Evolutionary conservation across 2,888 invertebrate genomes (phyloP), one percentile per base, ranked within the genome.

Genomic region (Amiota mariae): DNA sequence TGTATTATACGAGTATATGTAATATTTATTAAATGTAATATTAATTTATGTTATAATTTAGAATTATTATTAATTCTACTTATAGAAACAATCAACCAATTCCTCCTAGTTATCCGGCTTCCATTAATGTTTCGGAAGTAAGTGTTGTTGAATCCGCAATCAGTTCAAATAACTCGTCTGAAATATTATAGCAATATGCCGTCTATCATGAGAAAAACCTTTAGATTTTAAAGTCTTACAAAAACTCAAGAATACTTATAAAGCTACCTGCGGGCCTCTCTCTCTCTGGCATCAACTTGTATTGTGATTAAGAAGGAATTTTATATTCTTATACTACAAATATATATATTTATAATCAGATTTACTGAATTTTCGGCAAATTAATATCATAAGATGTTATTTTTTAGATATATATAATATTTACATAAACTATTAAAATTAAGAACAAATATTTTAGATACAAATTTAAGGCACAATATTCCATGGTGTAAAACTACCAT

Each of bases 401-500:
- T 6, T 36, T 36, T 36, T 36, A 36, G 36, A 36, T 36, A 36
- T 24, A 24, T 3, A 24, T 36, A 36, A 36, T 67, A 67, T 67
- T 67, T 49, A 67, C 49, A 51, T 12, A 49, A 48, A 12, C n/a
- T 51, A 51, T n/a, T 51, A 49, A 36, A 56, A 6, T 24, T 15
- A 54, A 24, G 12, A 57, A 36, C 57, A 57, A 70, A 46, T n/a
- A 20, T 59, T 59, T 59, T 13, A 15, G 11, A 1, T 59, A 20
- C 10, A 18, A 59, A 20, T 59, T 88, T 91, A 93, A 48, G 93
- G 93, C 72, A 91, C 91, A 67, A 93, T 90, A 87, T 94, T 94
- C 94, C 94, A 94, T 4, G 94, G 93, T 36, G 90, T 91, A 82
- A 91, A 93, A 56, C 88, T 91, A 72, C 89, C 91, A 49, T 91